These are phyloP conservation scores for Upupa epops DNA, from an alignment of 2,113 vertebrate species.

Conservation along the genomic window DNA sequence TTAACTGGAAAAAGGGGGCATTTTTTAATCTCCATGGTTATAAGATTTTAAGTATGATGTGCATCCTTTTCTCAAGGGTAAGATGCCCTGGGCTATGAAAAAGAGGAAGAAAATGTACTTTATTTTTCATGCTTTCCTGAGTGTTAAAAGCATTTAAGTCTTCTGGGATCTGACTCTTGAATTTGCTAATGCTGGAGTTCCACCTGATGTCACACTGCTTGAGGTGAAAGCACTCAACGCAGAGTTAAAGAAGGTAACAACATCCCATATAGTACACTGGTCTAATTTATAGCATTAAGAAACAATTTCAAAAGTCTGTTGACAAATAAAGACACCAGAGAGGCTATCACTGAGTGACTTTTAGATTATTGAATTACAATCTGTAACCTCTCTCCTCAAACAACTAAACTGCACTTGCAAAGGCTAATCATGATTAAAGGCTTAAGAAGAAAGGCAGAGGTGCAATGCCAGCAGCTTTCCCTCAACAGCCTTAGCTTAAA, in stretches of 20 bases:
- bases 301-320: not conserved
- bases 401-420: not conserved
- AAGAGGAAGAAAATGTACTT: not conserved
- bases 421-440: not conserved
- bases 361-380: not conserved
- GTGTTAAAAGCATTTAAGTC: not conserved
- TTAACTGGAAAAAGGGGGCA: not conserved
- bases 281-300: not conserved
- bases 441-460: not conserved
- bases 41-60: not conserved
- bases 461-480: not conserved
- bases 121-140: not conserved
- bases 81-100: not conserved
- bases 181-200: not conserved
- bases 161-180: not conserved
- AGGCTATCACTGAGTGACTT: not conserved
- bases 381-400: not conserved
- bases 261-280: not conserved
- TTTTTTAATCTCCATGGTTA: not conserved
- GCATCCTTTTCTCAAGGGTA: not conserved
- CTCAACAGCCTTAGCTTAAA: not conserved
- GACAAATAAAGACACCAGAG: not conserved
- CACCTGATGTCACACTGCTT: not conserved
- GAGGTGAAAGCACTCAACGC: not conserved
- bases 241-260: not conserved